Evolutionary conservation across 2,888 invertebrate species (phyloP).

Genomic region (Thymelicus lineola): DNA sequence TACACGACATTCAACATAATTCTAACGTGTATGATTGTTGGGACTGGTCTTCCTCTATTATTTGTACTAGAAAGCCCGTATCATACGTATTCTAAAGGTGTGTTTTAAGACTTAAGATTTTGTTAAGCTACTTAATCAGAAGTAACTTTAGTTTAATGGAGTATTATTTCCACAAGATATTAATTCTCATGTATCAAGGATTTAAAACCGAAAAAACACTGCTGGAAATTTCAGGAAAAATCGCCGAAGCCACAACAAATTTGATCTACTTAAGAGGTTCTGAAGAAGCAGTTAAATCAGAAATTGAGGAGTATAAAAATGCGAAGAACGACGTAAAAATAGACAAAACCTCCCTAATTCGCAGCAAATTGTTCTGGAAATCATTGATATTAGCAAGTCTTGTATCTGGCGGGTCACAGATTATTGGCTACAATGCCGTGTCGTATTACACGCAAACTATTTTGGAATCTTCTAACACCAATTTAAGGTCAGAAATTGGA

Average conservation of each 20-base stretch:
- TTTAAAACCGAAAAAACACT: no score
- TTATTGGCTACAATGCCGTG: conserved; percentile 62
- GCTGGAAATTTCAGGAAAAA: conserved; percentile 53
- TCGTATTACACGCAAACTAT: conserved; percentile 66
- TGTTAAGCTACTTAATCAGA: no score
- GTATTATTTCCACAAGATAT: no score
- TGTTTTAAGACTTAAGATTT: neutral
- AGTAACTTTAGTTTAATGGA: no score
- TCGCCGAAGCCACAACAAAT: conserved; percentile 56
- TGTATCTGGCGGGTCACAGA: conserved; percentile 49
- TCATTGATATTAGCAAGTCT: conserved; percentile 48
- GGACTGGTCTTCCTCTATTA: conserved; percentile 55
- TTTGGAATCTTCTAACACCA: conserved; percentile 61
- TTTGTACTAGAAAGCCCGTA: conserved; percentile 68
- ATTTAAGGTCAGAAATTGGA: conserved; percentile 57
- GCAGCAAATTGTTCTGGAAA: conserved; percentile 51
- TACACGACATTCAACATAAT: conserved; percentile 58
- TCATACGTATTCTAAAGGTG: conserved; percentile 64
- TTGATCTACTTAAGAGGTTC: conserved; percentile 60
- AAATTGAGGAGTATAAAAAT: conserved; percentile 59
- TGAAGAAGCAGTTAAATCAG: conserved; percentile 56
- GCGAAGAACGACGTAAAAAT: conserved; percentile 42
- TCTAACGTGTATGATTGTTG: conserved; percentile 47
- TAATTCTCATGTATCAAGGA: no score
- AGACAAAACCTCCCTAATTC: conserved; percentile 44